phyloP scores from a whole-genome alignment of 2,888 invertebrate species.

The Sisyra terminalis region DNA sequence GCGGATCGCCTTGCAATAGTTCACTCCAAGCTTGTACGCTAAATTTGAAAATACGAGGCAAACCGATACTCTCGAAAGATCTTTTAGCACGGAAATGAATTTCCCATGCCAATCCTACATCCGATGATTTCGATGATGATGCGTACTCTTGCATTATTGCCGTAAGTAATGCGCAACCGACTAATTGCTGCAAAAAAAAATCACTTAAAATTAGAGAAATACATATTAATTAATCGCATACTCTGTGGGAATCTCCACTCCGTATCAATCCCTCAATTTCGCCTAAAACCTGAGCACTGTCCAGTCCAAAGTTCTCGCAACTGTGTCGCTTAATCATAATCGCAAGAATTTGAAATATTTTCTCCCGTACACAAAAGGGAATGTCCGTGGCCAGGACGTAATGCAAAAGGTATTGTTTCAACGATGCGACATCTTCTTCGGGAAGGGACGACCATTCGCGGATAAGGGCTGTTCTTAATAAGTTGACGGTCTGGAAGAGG shows the following conservation, averaged over 20 bases:
- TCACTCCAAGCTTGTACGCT: slow-evolving; percentile 43
- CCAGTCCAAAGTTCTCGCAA: slow-evolving; percentile 53
- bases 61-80: slow-evolving; percentile 64
- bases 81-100: slow-evolving; percentile 70
- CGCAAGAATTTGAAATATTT: slow-evolving; percentile 59
- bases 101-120: slow-evolving; percentile 79
- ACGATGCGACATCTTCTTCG: slow-evolving; percentile 47
- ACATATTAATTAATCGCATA: slow-evolving; percentile 21
- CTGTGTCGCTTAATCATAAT: slow-evolving; percentile 77
- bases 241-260: slow-evolving; percentile 44
- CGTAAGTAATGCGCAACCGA: slow-evolving; percentile 70
- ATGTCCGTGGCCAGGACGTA: slow-evolving; percentile 54
- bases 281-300: slow-evolving; percentile 46
- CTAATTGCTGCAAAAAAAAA: slow-evolving; percentile 42
- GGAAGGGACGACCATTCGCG: slow-evolving; percentile 66
- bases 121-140: slow-evolving; percentile 67
- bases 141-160: slow-evolving; percentile 81
- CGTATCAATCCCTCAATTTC: slow-evolving; percentile 65
- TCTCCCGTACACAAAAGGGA: slow-evolving; percentile 61
- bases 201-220: background rate
- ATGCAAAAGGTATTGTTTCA: slow-evolving; percentile 62
- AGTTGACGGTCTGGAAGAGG: slow-evolving; percentile 71
- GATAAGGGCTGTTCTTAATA: slow-evolving; percentile 65
- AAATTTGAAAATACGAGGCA: slow-evolving; percentile 66
- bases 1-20: slow-evolving; percentile 32